Base-by-base conservation (phyloP, 2,888 invertebrate species). In the Euplexia lucipara region DNA sequence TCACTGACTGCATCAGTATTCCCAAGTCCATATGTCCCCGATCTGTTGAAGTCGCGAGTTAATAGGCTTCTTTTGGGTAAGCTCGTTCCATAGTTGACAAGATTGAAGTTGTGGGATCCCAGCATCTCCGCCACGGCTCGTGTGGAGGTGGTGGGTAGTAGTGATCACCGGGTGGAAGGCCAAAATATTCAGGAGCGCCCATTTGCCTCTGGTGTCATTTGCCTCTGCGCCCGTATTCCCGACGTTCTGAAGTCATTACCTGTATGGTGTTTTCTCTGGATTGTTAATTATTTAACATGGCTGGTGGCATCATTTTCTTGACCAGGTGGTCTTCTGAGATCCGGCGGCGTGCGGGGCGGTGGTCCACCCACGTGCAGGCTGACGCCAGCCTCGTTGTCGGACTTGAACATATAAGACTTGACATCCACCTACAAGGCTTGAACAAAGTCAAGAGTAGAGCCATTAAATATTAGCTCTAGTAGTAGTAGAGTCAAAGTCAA, bases 231-330 rank as follows among this genome's bases (percentile, higher is more conserved):
- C 97, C 98, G 90, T 98, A 98, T 90, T 98, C 98, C 68, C 98
- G 96, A 63, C 98, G 96, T 89, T 98, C 98, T 2, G 98, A 98
- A 10, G 98, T 98, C 98, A 98, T 98, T 88, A 97, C 97, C 95
- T 98, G 98, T 85, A 98, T 98, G 16, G 98, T 97, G 84, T 98
- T 98, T 91, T 98, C 98, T 84, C 97, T 96, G 0, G 96, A 96
- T 56, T 96, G 96, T 95, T 79, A 97, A 92, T 85, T 96, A 85
- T 91, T 96, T 95, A 85, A 82, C 89, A 91, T 88, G 8, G 83
- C 88, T 32, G 87, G 93, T 66, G 87, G 89, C 87, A 92, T 89
- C 9, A 83, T 83, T 83, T 83, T 74, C 89, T 85, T 2, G 89
- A 91, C 92, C 91, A 7, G 86, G 78, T 6, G 85, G 86, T 6